phyloP scores from a whole-genome alignment of 2,797 vertebrate species.

The Strix occidentalis region DNA sequence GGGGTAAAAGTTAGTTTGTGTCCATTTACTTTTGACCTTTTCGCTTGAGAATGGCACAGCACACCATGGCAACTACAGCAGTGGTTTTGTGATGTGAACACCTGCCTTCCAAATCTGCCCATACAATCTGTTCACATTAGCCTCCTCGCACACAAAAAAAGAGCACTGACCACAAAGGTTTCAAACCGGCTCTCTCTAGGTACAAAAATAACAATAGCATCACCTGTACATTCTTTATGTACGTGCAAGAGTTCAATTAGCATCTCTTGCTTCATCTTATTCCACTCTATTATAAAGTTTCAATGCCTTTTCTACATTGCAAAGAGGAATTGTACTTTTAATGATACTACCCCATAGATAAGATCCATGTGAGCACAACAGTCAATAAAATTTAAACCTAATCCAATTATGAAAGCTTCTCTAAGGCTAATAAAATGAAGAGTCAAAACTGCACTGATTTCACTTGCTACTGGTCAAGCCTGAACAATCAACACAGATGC shows the following conservation, averaged over 20 bases:
- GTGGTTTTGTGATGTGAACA: conserved; percentile 46
- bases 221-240: conserved; percentile 26
- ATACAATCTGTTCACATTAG: conserved; percentile 49
- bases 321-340: conserved; percentile 16
- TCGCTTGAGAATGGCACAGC: background rate
- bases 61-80: background rate
- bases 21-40: conserved; percentile 10
- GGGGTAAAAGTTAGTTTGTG: background rate
- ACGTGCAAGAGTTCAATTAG: conserved; percentile 15
- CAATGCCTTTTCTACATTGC: conserved; percentile 3
- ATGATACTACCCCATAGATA: background rate
- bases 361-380: background rate
- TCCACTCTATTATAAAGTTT: background rate
- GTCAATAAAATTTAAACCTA: background rate
- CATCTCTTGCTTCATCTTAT: background rate
- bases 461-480: background rate
- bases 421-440: background rate
- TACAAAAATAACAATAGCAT: conserved; percentile 50
- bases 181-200: conserved; percentile 45
- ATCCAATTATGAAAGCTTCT: background rate
- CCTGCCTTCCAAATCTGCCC: conserved; percentile 59
- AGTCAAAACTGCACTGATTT: conserved; percentile 3
- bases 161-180: conserved; percentile 28
- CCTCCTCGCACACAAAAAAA: conserved; percentile 30
- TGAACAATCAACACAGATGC: background rate